Conservation (phyloP, 2,113 vertebrate species). For the Mobula birostris region DNA sequence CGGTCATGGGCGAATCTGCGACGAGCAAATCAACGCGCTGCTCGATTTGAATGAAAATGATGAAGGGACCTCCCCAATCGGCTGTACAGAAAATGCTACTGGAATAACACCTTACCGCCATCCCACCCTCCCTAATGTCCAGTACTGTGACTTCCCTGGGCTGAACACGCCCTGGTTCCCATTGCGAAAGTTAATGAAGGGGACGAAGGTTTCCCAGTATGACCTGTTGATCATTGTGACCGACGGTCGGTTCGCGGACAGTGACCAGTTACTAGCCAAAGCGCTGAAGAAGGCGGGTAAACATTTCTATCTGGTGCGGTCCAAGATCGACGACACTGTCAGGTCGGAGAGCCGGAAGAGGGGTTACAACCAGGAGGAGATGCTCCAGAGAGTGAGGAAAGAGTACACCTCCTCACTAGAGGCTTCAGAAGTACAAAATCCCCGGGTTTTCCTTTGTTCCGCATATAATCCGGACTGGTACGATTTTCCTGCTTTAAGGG, state of each 20-base stretch:
- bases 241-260: not conserved
- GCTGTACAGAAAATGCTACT: conserved; percentile 42
- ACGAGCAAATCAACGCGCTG: conserved; percentile 47
- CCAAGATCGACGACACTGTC: not conserved
- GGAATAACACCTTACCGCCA: conserved; percentile 40
- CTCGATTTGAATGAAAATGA: conserved; percentile 41
- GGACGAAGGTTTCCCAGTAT: conserved; percentile 41
- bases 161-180: conserved; percentile 36
- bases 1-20: conserved; percentile 45
- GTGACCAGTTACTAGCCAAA: not conserved
- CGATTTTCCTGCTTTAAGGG: no score
- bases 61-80: conserved; percentile 40
- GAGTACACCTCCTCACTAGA: no score
- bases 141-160: conserved; percentile 42
- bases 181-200: not conserved
- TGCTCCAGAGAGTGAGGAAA: not conserved
- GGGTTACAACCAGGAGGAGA: not conserved
- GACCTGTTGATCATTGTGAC: conserved; percentile 48
- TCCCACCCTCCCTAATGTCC: conserved; percentile 42
- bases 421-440: no score
- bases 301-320: not conserved
- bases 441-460: no score
- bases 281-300: not conserved
- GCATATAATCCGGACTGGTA: no score
- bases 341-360: not conserved